Base-by-base conservation (phyloP, 2,113 vertebrate species). In the Festucalex cinctus region DNA sequence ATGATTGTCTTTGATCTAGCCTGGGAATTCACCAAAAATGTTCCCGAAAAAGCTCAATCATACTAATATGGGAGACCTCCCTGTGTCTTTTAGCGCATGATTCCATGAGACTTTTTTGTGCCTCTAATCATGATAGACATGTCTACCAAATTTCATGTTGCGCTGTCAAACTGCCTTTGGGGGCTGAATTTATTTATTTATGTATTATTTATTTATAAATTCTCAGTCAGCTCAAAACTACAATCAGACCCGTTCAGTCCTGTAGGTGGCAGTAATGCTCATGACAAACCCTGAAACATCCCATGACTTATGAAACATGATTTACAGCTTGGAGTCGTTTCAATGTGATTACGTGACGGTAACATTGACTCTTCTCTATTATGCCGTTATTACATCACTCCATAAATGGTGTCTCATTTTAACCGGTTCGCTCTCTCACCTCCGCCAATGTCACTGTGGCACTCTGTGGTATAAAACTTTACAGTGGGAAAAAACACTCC, bases 401-500 rank as follows among this genome's bases (percentile, higher is more conserved):
- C 20, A 51, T 84, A 75, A 86, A 84, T 60, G 66, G 35, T 9
- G 35, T 54, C 20, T 66, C 53, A 39, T 80, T 80, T 69, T 78
- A 80, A 80, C 71, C 64, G 46, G 76, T 79, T 43, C 10, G 64
- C 39, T 78, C 68, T 64, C 36, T 79, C 77, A 82, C 83, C 82
- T 41, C 77, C 13, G 10, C 53, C 73, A 87, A 87, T 85, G 86
- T 86, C 81, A 76, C 63, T 48, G 76, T 73, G 66, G 13, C 69
- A 67, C 77, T 76, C 71, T 71, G 82, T 69, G 63, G 74, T 87
- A 9, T 54, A 76, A 87, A 88, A 86, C 75, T 89, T 87, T 87
- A 85, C 78, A 75, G 57, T 75, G 82, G 79, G 86, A 83, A 80
- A 78, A 76, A 78, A 83, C 74, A 72, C 78, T 70, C 66, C 73